Conservation (phyloP, 2,113 vertebrate genomes). For the Nibea coibor region DNA sequence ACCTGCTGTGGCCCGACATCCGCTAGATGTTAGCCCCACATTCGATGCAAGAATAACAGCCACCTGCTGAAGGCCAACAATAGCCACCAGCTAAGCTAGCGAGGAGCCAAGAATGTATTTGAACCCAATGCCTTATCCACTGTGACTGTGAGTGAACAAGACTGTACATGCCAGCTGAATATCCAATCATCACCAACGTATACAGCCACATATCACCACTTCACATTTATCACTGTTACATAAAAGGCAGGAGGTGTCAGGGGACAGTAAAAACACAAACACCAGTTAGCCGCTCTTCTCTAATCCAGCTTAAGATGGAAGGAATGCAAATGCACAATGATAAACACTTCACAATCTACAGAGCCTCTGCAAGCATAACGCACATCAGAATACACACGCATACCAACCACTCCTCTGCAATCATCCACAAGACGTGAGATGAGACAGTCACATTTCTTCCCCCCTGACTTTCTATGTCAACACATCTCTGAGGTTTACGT, state of each 20-base stretch:
- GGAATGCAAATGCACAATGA: slow-evolving; percentile 53
- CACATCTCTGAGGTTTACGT: not conserved
- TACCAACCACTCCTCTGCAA: not conserved
- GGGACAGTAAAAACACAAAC: slow-evolving; percentile 21
- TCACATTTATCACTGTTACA: slow-evolving; percentile 47
- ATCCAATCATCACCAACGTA: slow-evolving; percentile 25
- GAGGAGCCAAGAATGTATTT: slow-evolving; percentile 31
- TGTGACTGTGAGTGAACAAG: slow-evolving; percentile 18
- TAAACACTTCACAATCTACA: slow-evolving; percentile 20
- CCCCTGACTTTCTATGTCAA: not conserved
- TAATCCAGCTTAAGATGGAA: slow-evolving; percentile 37
- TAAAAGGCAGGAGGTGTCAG: slow-evolving; percentile 49
- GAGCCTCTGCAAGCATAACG: not conserved
- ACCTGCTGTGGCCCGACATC: slow-evolving; percentile 80
- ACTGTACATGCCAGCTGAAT: slow-evolving; percentile 13
- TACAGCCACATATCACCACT: slow-evolving; percentile 31
- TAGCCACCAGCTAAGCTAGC: slow-evolving; percentile 43
- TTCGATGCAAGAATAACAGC: slow-evolving; percentile 67
- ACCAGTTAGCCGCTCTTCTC: slow-evolving; percentile 29
- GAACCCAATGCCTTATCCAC: slow-evolving; percentile 37
- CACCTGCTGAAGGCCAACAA: slow-evolving; percentile 74
- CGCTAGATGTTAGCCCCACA: slow-evolving; percentile 51
- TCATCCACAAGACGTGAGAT: not conserved
- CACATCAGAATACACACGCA: slow-evolving; percentile 10
- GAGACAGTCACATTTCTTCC: not conserved